Percentiles rank a stretch among this genome's conserved stretches.
phyloP scores from a whole-genome alignment of 1,140 invertebrate genomes.

The Papilio polyxenes region DNA sequence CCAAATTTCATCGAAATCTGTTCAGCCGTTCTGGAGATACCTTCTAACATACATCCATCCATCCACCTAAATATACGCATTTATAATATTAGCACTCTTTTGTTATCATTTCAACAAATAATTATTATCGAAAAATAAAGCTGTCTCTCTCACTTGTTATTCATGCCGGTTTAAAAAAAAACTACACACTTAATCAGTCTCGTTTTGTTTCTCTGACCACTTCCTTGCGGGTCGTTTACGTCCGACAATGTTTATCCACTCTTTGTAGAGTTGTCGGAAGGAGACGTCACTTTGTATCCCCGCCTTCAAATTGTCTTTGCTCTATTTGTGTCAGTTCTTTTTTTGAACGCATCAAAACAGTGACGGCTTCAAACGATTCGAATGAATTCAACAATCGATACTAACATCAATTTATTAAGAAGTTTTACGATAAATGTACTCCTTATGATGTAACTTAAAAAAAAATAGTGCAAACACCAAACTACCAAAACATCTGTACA shows the following conservation, averaged over 20 bases:
- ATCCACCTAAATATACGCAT: too few species aligned
- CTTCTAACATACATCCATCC: too few species aligned
- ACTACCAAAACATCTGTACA: too few species aligned
- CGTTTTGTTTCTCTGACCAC: slow-evolving; percentile 34
- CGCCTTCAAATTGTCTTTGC: slow-evolving; percentile 21
- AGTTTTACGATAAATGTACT: too few species aligned
- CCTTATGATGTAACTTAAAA: too few species aligned
- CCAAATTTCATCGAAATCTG: too few species aligned
- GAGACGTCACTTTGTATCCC: slow-evolving; percentile 3
- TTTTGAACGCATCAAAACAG: neutral
- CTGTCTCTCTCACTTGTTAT: neutral
- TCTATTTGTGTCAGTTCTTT: neutral
- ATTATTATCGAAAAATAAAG: neutral
- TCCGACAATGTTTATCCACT: slow-evolving; percentile 15
- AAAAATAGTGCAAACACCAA: too few species aligned
- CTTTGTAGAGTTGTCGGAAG: slow-evolving; percentile 30
- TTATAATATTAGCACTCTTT: too few species aligned
- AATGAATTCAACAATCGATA: neutral
- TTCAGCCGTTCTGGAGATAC: too few species aligned
- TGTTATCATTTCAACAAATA: too few species aligned
- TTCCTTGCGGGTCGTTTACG: slow-evolving; percentile 32
- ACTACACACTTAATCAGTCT: slow-evolving; percentile 22
- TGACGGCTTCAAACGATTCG: neutral
- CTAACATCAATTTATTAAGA: neutral
- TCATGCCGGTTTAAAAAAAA: neutral